Evolutionary conservation across 2,888 invertebrate species (phyloP), one percentile per base, ranked within the genome.

Genomic region (Troides helena): DNA sequence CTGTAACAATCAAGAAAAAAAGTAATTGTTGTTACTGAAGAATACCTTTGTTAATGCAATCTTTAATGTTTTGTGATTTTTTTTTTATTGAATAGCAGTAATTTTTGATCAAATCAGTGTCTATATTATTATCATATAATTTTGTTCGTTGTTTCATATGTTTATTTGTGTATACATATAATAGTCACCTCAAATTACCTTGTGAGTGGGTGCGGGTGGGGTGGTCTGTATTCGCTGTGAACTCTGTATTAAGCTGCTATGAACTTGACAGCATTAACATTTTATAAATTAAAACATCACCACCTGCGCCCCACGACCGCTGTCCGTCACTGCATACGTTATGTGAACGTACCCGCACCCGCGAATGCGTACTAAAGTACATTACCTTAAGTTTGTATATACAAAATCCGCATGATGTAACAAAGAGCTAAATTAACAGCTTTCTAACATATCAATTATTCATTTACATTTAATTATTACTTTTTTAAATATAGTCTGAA

Each of bases 121-220:
- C 14, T 1, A 50, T 17, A 17, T 50, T 14, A 5, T 50, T 17
- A 39, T 39, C 39, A 39, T 10, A 39, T 39, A 39, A 39, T 39
- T 39, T 3, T 39, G 57, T 57, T 57, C n/a, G 2, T 57, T 21
- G 23, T 21, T 57, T 57, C 3, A 57, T 57, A 30, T 3, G 12
- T 21, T 30, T 36, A 7, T 7, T 18, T 60, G 30, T 30, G n/a
- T 60, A 30, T 30, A 5, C 30, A 39, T 60, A 39, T 18, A 53
- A 18, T 62, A 64, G 17, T 36, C 59, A 39, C 63, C 65, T 59
- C 57, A 46, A 62, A 71, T 77, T 25, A 17, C 59, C 8, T 75
- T 74, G 78, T 84, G 84, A 86, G 85, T 21, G 21, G 21, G 21
- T 86, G 86, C 83, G 81, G 86, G 86, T 84, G 82, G 71, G 72